phyloP scores from a whole-genome alignment of 2,888 invertebrate species.

The Dicyrtomina minuta region DNA sequence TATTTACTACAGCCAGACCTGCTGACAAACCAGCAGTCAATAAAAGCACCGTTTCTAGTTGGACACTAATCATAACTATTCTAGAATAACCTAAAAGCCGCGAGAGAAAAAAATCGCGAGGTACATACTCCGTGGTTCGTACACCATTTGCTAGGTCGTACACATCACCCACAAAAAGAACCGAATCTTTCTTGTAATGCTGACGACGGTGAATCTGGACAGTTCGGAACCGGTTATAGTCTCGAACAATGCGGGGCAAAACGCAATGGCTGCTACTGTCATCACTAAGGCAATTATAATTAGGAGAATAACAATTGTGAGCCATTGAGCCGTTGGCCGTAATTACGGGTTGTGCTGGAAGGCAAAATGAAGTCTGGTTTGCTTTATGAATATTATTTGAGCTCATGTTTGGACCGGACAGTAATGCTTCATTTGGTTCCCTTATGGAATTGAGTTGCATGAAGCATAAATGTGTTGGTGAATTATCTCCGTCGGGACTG shows the following conservation, averaged over 20 bases:
- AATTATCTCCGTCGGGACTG: conserved; percentile 49
- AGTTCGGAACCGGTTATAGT: conserved; percentile 47
- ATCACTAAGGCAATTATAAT: conserved; percentile 35
- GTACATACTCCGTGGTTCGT: conserved; percentile 47
- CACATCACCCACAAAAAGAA: conserved; percentile 52
- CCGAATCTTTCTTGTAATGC: conserved; percentile 41
- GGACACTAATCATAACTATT: conserved; percentile 46
- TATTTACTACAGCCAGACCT: conserved; percentile 52
- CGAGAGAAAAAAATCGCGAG: conserved; percentile 50
- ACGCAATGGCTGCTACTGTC: conserved; percentile 39
- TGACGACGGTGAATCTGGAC: conserved; percentile 52
- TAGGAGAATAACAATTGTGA: conserved; percentile 37
- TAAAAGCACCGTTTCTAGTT: conserved; percentile 52
- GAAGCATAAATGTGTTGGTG: conserved; percentile 52
- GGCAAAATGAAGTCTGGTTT: conserved; percentile 45
- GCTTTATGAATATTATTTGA: conserved; percentile 22
- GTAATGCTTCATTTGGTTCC: conserved; percentile 4
- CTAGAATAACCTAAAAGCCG: conserved; percentile 46
- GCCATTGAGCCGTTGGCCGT: conserved; percentile 33
- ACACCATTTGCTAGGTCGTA: conserved; percentile 49
- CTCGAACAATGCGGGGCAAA: conserved; percentile 45
- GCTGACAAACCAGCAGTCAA: conserved; percentile 52
- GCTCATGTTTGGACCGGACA: conserved; percentile 19
- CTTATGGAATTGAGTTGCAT: conserved; percentile 22
- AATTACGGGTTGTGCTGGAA: conserved; percentile 50